Evolutionary conservation across 1,140 invertebrate genomes (phyloP).

Genomic region (Phthorimaea operculella): DNA sequence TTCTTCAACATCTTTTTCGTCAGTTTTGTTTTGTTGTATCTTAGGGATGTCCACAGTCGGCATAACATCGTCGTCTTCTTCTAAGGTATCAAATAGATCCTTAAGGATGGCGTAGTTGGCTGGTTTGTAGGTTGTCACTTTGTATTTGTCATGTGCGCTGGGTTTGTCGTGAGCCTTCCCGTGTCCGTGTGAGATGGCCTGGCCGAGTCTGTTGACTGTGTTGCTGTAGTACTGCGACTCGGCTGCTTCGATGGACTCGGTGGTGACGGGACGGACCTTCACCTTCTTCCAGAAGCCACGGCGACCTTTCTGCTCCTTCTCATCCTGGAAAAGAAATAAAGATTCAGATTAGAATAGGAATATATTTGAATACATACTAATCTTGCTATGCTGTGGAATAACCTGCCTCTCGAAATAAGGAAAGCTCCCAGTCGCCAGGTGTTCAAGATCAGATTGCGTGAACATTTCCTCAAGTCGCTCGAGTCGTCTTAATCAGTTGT

Average conservation of each 20-base stretch:
- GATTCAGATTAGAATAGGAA: no score
- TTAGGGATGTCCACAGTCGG: slow-evolving; percentile 47
- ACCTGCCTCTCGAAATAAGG: no score
- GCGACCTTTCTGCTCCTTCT: slow-evolving; percentile 49
- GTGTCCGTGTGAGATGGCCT: slow-evolving; percentile 23
- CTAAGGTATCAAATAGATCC: slow-evolving; percentile 34
- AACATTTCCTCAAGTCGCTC: no score
- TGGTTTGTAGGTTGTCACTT: slow-evolving; percentile 58
- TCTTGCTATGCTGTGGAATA: no score
- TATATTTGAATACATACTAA: no score
- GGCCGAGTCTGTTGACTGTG: slow-evolving; percentile 58
- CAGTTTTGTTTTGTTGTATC: slow-evolving; percentile 16
- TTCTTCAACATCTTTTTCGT: slow-evolving; percentile 9
- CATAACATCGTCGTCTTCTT: slow-evolving; percentile 32
- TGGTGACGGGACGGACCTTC: slow-evolving; percentile 65
- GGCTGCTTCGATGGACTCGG: slow-evolving; percentile 74
- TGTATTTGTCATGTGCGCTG: slow-evolving; percentile 26
- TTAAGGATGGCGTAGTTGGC: slow-evolving; percentile 40
- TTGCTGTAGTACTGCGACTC: slow-evolving; percentile 72
- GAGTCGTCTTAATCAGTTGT: no score
- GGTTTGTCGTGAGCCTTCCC: slow-evolving; percentile 36
- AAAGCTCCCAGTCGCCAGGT: no score
- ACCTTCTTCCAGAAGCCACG: slow-evolving; percentile 76
- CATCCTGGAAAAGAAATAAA: slow-evolving; percentile 31
- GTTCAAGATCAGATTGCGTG: no score